Evolutionary conservation across 2,797 vertebrate species (phyloP).

Genomic region (Micromesistius poutassou): DNA sequence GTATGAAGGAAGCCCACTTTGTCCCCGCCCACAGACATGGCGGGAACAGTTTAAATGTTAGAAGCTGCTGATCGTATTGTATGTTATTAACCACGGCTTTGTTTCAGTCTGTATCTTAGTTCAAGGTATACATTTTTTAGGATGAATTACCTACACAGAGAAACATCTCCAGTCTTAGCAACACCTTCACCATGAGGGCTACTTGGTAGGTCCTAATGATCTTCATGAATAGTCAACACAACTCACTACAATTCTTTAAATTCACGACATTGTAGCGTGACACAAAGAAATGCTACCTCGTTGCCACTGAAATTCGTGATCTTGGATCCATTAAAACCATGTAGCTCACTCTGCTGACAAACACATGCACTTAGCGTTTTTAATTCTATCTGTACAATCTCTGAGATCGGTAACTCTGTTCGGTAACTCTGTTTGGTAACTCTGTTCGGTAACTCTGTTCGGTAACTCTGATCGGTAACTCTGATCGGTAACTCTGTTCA

Average conservation of each 20-base stretch:
- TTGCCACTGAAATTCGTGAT: neutral
- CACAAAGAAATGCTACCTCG: neutral
- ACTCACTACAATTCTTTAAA: neutral
- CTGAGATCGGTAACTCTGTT: neutral
- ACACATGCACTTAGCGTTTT: neutral
- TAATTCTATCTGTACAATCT: too few relatives aligned
- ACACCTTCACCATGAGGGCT: neutral
- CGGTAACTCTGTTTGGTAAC: neutral
- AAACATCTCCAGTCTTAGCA: neutral
- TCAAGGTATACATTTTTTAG: neutral
- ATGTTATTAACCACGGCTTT: neutral
- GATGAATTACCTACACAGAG: neutral
- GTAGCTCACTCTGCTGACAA: neutral
- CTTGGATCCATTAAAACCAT: neutral
- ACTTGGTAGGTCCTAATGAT: neutral
- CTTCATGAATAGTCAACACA: neutral
- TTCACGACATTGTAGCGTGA: neutral
- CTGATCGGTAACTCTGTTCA: too few relatives aligned
- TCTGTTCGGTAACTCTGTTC: too few relatives aligned
- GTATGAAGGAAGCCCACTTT: neutral
- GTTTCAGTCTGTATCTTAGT: neutral
- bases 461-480: too few relatives aligned
- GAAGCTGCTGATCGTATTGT: neutral
- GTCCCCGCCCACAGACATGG: neutral
- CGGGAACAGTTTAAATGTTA: neutral